Base-by-base conservation (phyloP, 2,113 vertebrate genomes). In the Pelecanoides urinatrix region DNA sequence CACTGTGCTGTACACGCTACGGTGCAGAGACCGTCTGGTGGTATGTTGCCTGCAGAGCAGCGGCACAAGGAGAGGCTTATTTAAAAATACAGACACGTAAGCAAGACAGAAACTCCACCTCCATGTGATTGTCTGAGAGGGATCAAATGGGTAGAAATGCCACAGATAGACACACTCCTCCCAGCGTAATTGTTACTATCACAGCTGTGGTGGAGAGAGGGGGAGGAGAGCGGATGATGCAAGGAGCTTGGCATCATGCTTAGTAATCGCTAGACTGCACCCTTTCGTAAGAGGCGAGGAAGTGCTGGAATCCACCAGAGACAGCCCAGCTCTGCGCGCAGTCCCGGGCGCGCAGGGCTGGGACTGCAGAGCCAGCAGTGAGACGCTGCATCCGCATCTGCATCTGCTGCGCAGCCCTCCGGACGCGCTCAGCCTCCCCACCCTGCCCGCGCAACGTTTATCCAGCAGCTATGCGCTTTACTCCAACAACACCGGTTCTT, bases 221-320 rank as follows among this genome's bases (percentile, higher is more conserved):
- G 49, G 92, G 90, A 61, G 94, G 90, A 73, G 87, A 55, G 70
- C 1, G 47, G 91, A 91, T 97, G 97, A 97, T 95, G 97, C 94
- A 94, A 95, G 91, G 73, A 19, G 34, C 75, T 90, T 52, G 94
- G 96, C 86, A 75, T 13, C 30, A 0, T 1, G n/a, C 65, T n/a
- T 15, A 13, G 88, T 6, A 5, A 9, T 15, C 40, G 14, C 86
- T 42, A 5, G 74, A 10, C 32, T 70, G 91, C 61, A 8, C 55
- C 67, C 75, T 44, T n/a, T 25, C 11, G 13, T 7, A 47, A 58
- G 86, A 32, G 74, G 49, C 7, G 47, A 49, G 62, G 61, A 32
- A 55, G 82, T 13, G 22, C 61, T 20, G 66, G 88, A 40, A 84
- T 7, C 52, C 65, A 52, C 50, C 47, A 4, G 61, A 25, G 55